Conservation (phyloP, 2,888 invertebrate species). For the Cantharis rufa region DNA sequence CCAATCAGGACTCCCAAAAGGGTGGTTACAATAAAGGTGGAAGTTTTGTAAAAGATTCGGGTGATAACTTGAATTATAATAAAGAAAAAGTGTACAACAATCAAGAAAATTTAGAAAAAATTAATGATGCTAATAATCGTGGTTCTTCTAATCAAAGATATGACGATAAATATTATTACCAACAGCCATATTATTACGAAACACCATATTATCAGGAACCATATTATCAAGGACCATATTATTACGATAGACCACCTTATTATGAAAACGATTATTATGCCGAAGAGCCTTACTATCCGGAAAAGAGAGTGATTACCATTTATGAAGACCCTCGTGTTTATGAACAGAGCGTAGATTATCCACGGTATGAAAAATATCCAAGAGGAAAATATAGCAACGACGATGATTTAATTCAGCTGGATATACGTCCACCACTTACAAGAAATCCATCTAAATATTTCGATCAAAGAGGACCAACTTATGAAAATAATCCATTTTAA, state of each 20-base stretch:
- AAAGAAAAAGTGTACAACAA: constrained; percentile 46
- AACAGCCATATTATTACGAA: background rate
- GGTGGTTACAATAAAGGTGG: constrained; percentile 48
- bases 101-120: constrained; percentile 38
- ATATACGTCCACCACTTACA: constrained; percentile 37
- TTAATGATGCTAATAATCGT: constrained; percentile 31
- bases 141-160: constrained; percentile 11
- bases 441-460: constrained; percentile 22
- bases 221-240: constrained; percentile 10
- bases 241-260: constrained; percentile 10
- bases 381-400: constrained; percentile 30
- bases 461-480: background rate
- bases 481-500: constrained; percentile 6
- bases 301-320: constrained; percentile 48
- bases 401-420: constrained; percentile 42
- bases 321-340: constrained; percentile 52
- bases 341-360: constrained; percentile 20
- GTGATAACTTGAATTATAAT: constrained; percentile 44
- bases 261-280: constrained; percentile 25
- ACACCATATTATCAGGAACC: constrained; percentile 2
- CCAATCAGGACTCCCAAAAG: constrained; percentile 43
- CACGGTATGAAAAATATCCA: constrained; percentile 17
- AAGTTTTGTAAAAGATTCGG: constrained; percentile 44
- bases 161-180: constrained; percentile 17
- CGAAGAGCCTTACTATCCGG: constrained; percentile 15